Evolutionary conservation across 2,797 vertebrate species (phyloP).

Genomic region (Oreonectes daqikongensis): DNA sequence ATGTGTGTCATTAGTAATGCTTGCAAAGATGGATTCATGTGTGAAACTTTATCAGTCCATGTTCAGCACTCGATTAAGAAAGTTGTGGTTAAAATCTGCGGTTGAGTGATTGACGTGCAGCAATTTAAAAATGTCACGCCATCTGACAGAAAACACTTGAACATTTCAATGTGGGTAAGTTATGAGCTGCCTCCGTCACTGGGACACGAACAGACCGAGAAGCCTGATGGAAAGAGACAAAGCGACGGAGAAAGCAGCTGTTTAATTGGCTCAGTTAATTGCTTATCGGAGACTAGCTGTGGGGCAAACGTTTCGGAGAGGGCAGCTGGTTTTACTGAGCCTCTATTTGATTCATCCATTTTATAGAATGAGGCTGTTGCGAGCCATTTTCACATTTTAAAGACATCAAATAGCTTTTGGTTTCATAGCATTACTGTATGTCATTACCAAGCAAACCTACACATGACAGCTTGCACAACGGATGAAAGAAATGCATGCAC

Average conservation of each 20-base stretch:
- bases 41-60: background rate
- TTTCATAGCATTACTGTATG: background rate
- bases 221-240: slow-evolving; percentile 47
- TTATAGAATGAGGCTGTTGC: background rate
- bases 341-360: background rate
- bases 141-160: slow-evolving; percentile 56
- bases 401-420: background rate
- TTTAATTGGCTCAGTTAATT: slow-evolving; percentile 67
- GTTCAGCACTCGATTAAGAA: background rate
- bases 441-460: background rate
- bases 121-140: slow-evolving; percentile 61
- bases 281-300: slow-evolving; percentile 48
- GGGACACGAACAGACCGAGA: slow-evolving; percentile 60
- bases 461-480: background rate
- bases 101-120: slow-evolving; percentile 23
- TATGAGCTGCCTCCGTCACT: slow-evolving; percentile 55
- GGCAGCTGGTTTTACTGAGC: background rate
- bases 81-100: background rate
- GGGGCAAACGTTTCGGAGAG: slow-evolving; percentile 34
- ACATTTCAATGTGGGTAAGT: slow-evolving; percentile 54
- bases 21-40: background rate
- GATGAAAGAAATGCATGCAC: background rate
- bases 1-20: background rate
- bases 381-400: background rate
- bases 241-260: slow-evolving; percentile 41